Base-by-base conservation (phyloP, 64 coral and sea anemone genomes). In the Stichodactyla mertensii region DNA sequence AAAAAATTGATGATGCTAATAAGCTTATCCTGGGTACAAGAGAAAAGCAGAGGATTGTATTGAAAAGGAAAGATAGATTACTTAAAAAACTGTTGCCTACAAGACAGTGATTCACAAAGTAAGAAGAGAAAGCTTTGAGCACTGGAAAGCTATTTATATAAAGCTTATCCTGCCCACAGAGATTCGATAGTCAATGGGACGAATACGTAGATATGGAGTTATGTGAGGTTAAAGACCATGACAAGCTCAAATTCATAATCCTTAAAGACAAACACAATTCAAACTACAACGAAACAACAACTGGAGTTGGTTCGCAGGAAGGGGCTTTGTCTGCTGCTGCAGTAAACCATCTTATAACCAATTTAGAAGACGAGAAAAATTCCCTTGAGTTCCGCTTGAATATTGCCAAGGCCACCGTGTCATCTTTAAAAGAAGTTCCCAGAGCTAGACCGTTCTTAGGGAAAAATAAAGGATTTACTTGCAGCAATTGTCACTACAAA, bases 1-100 rank as follows among this genome's bases (percentile, higher is more conserved):
- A 83, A 61, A 91, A 87, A 55, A 91, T 86, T 64, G 61, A 79
- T 86, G 85, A 54, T 82, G 84, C 84, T 54, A 91, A 91, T 79
- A 87, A 20, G 55, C 71, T 23, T 78, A 86, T 91, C 27, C 8
- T 80, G 57, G 57, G 22, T 77, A 86, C 89, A 91, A 87, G 89
- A 24, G 77, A 91, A 78, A 78, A 82, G 24, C 89, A 87, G 54
- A 86, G 31, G 20, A 82, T 7, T 31, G 53, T 91, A 86, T 91
- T 80, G 61, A 91, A 91, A 91, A 77, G 77, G 79, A 91, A 82
- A 86, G 59, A 86, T 71, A 64, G 62, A 86, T 23, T 86, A 52
- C 45, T 86, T 27, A 86, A 86, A 86, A 86, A 74, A 70, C 64
- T 86, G 7, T 86, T 86, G 11, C 85, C 85, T 74, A 6, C 66